Base-by-base conservation (phyloP, 2,888 invertebrate genomes). In the Aporophyla lueneburgensis region DNA sequence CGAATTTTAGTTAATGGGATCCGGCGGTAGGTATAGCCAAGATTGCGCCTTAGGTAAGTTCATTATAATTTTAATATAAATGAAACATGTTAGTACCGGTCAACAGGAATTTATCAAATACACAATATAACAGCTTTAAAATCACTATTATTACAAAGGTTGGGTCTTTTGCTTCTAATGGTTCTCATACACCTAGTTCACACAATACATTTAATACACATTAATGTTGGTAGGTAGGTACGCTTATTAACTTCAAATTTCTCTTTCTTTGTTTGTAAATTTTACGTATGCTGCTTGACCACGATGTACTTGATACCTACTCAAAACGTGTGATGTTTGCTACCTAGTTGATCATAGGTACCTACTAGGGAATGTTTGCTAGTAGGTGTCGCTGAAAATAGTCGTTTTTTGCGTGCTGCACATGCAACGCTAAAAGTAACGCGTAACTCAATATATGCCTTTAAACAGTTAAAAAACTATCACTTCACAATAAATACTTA, bases 401-500 rank as follows among this genome's bases (percentile, higher is more conserved):
- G 43, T 9, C 43, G 33, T 2, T 33, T 33, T 33, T 33, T 33
- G 2, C 33, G 33, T 9, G 43, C 43, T 9, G 43, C 9, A 43
- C 43, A 43, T 43, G 9, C 9, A 9, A 43, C 19, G 10, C 12
- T 59, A 33, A n/a, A 63, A 9, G 6, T 74, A 33, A 73, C 24
- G 4, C 2, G 16, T 59, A 27, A 51, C 16, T 16, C 24, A 51
- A 74, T 27, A 19, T 16, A 14, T 19, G 4, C 5, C 43, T 40
- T 80, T 21, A 80, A 54, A 59, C 24, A 12, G n/a, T 74, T 61
- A 5, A 49, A n/a, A 54, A 81, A 59, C 53, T 59, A 65, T 21
- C 19, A 1, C n/a, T 4, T 40, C 12, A 53, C 19, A 63, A 77
- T 75, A 72, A 83, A 61, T 51, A 65, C 33, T 6, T 33, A 72